Percentiles rank a stretch among this genome's conserved stretches.
Conservation (phyloP, 2,113 vertebrate species). For the Pomatostomus ruficeps region DNA sequence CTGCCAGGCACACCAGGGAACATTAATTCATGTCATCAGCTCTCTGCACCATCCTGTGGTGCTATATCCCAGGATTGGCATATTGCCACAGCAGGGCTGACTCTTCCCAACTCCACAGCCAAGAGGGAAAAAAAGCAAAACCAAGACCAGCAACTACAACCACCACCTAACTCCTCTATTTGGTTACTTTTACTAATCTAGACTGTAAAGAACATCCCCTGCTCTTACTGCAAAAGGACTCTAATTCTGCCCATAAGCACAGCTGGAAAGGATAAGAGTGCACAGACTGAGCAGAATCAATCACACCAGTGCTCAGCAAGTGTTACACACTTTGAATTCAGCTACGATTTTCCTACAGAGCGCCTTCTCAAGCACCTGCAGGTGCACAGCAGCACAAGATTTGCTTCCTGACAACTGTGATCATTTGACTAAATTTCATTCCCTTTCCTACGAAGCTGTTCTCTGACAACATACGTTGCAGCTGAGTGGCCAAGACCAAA, state of each 20-base stretch:
- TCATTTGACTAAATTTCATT: neutral
- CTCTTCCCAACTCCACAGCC: neutral
- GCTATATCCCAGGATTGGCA: neutral
- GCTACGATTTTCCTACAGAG: neutral
- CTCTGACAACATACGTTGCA: accelerated
- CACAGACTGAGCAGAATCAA: neutral
- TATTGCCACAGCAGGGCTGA: neutral
- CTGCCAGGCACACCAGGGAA: slow-evolving; percentile 18
- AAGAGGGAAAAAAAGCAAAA: neutral
- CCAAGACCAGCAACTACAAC: neutral
- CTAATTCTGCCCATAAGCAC: neutral
- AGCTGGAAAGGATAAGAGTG: neutral
- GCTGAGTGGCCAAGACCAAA: neutral
- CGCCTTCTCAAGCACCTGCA: neutral
- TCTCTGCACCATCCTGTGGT: neutral
- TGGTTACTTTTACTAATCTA: neutral
- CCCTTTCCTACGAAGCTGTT: neutral
- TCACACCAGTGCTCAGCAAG: neutral
- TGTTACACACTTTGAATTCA: neutral
- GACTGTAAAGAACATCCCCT: neutral
- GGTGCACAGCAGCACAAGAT: neutral
- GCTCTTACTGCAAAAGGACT: neutral
- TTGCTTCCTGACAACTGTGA: neutral
- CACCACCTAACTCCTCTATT: neutral
- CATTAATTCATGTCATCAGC: neutral